Evolutionary conservation across 2,113 vertebrate genomes (phyloP), one percentile per base, ranked within the genome.

Genomic region (Xiphorhynchus elegans): DNA sequence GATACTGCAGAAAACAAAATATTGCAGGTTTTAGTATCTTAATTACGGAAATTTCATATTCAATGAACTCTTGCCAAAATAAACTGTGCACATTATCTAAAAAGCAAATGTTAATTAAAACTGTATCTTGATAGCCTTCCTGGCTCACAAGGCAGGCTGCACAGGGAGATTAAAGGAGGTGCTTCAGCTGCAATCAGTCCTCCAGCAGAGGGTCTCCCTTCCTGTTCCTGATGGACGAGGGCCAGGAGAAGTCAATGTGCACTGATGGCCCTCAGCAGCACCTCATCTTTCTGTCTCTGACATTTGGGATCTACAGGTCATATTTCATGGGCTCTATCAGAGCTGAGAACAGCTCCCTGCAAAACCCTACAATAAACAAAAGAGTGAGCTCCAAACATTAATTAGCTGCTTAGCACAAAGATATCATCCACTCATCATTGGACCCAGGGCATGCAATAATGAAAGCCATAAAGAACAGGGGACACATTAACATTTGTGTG

Each of bases 81-180:
- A 98, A 98, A 98, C 97, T 96, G 96, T 12, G 89, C 95, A 84
- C 95, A 97, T 98, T 98, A 98, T 97, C 97, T 96, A 90, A 97
- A 97, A 98, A 97, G 95, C 93, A 96, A 98, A 96, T 96, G 97
- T 98, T 98, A 98, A 98, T 98, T 98, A 98, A 98, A 98, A 94
- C 91, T 91, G 95, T 92, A 97, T 98, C 97, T 98, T 97, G 97
- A 98, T 98, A 94, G 96, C 73, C 24, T 90, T 93, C 84, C 91
- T 96, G 82, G 96, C 97, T 98, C 97, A 91, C 87, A 90, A 94
- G 91, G 93, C 96, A 91, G 91, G 90, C 96, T 72, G 84, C 90
- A 86, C 42, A n/a, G 59, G 89, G 93, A 97, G 97, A 98, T 98
- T 97, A 97, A 96, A 96, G 69, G 77, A 93, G 68, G 91, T 86